phyloP scores from a whole-genome alignment of 2,113 vertebrate genomes.

The Sylvia atricapilla region DNA sequence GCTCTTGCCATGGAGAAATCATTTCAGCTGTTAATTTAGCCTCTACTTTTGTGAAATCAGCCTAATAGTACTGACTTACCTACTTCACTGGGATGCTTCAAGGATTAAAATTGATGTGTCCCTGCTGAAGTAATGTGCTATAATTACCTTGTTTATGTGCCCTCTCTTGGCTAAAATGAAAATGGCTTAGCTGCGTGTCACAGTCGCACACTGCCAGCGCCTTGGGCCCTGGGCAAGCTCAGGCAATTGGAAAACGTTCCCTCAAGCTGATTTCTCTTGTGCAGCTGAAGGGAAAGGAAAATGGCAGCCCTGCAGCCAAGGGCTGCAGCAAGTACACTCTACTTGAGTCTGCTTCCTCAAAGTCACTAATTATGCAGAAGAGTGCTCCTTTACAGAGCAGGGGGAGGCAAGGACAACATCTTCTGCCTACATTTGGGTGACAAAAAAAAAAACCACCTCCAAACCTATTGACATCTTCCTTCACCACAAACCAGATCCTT shows the following conservation, averaged over 20 bases:
- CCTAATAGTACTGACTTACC: slow-evolving; percentile 48
- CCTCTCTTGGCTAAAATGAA: slow-evolving; percentile 35
- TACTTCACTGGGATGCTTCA: slow-evolving; percentile 39
- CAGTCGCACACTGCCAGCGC: rapidly evolving
- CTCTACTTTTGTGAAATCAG: slow-evolving; percentile 21
- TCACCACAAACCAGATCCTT: neutral
- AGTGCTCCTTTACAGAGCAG: neutral
- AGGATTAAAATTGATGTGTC: slow-evolving; percentile 46
- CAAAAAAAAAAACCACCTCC: rapidly evolving
- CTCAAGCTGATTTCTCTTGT: neutral
- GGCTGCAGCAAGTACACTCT: neutral
- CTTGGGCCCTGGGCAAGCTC: neutral
- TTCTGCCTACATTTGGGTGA: neutral
- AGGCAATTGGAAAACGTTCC: neutral
- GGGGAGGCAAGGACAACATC: neutral
- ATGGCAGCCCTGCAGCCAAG: neutral
- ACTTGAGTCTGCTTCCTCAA: neutral
- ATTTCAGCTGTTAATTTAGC: slow-evolving; percentile 30
- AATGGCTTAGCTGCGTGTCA: neutral
- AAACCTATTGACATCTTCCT: neutral
- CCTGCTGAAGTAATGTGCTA: slow-evolving; percentile 40
- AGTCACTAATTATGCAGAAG: neutral
- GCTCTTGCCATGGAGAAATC: neutral
- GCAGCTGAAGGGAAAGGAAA: neutral
- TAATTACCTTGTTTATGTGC: slow-evolving; percentile 59